These are phyloP conservation scores for Ormia ochracea DNA, from an alignment of 2,888 invertebrate species.

Conservation along the genomic window DNA sequence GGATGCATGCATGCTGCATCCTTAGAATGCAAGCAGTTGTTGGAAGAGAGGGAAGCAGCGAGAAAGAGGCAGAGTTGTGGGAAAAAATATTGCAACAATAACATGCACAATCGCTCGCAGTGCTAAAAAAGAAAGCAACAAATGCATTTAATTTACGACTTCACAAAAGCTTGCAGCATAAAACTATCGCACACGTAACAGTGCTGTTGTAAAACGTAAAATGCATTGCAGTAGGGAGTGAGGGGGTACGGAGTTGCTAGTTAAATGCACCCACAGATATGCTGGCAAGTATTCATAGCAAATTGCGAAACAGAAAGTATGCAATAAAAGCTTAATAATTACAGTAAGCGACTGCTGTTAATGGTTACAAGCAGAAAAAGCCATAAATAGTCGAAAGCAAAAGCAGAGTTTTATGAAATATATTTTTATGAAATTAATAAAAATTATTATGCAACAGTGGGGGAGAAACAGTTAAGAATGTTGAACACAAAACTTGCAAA, in stretches of 20 bases:
- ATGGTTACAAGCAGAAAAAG: slow-evolving; percentile 29
- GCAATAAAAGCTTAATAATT: slow-evolving; percentile 57
- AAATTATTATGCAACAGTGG: slow-evolving; percentile 29
- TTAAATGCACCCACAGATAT: slow-evolving; percentile 49
- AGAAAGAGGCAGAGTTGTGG: neutral
- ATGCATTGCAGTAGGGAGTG: neutral
- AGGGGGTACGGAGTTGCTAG: neutral
- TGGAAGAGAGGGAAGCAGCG: slow-evolving; percentile 52
- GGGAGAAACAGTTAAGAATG: neutral
- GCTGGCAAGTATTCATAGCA: slow-evolving; percentile 49
- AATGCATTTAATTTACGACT: slow-evolving; percentile 61
- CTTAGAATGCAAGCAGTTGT: slow-evolving; percentile 53
- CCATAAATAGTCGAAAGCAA: slow-evolving; percentile 5
- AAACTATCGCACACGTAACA: neutral
- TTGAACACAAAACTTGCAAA: neutral
- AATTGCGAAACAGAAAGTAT: slow-evolving; percentile 48
- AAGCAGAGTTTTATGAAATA: slow-evolving; percentile 24
- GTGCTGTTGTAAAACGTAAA: neutral
- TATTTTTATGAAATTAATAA: slow-evolving; percentile 47
- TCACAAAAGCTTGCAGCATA: slow-evolving; percentile 50
- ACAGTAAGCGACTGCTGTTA: slow-evolving; percentile 48
- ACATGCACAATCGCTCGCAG: neutral
- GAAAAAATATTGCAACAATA: neutral
- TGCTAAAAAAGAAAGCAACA: slow-evolving; percentile 26
- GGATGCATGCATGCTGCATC: slow-evolving; percentile 40